These are phyloP conservation scores for Erannis defoliaria DNA, from an alignment of 2,888 invertebrate genomes.

Conservation along the genomic window DNA sequence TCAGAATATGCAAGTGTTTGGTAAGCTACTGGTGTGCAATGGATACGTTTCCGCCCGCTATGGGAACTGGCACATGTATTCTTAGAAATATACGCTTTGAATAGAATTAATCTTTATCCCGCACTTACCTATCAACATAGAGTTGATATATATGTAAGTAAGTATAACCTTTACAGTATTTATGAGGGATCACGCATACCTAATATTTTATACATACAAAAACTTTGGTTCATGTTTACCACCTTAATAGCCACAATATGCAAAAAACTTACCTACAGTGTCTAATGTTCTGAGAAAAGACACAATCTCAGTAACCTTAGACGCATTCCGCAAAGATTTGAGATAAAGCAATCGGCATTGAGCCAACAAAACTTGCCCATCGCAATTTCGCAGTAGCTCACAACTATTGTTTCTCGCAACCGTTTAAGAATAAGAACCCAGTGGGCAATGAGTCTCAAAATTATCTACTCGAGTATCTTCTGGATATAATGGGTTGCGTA, in stretches of 20 bases:
- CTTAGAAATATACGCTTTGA: slow-evolving; percentile 55
- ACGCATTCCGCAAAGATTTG: slow-evolving; percentile 22
- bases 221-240: neutral
- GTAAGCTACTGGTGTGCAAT: slow-evolving; percentile 50
- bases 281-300: neutral
- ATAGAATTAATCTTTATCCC: slow-evolving; percentile 43
- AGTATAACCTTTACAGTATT: neutral
- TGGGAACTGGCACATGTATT: slow-evolving; percentile 72
- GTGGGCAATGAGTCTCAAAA: slow-evolving; percentile 65
- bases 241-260: neutral
- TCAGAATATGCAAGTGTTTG: slow-evolving; percentile 28
- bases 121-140: slow-evolving; percentile 15
- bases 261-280: neutral
- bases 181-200: neutral
- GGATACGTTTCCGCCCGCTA: slow-evolving; percentile 59
- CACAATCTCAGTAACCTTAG: slow-evolving; percentile 10
- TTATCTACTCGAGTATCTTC: slow-evolving; percentile 76
- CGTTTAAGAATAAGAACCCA: slow-evolving; percentile 54
- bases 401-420: slow-evolving; percentile 56
- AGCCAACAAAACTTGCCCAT: slow-evolving; percentile 35
- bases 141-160: neutral
- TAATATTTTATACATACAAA: neutral
- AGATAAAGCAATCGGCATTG: slow-evolving; percentile 40
- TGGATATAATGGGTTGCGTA: slow-evolving; percentile 80
- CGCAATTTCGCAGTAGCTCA: slow-evolving; percentile 50